These are phyloP conservation scores for Psittacus erithacus DNA, from an alignment of 2,113 vertebrate species.

Conservation along the genomic window DNA sequence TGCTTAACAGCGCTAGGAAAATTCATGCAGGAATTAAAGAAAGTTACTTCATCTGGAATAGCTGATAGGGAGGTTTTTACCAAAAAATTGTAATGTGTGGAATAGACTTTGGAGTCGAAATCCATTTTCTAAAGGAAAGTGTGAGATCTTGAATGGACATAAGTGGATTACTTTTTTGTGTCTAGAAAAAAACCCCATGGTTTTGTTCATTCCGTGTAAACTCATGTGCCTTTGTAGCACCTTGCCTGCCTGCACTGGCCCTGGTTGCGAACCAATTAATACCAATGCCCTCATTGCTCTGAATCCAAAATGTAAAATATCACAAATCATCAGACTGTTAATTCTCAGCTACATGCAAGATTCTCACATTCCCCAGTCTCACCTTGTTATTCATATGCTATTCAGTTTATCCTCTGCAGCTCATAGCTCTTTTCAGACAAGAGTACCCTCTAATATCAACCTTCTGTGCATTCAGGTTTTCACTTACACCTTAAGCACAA, in stretches of 20 bases:
- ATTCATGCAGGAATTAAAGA: constrained; percentile 21
- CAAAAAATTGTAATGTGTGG: not conserved
- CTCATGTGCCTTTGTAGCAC: not conserved
- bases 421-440: not conserved
- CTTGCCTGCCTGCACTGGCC: not conserved
- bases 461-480: not conserved
- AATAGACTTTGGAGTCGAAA: not conserved
- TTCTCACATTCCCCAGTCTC: not conserved
- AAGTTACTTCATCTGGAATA: not conserved
- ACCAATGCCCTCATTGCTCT: not conserved
- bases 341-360: not conserved
- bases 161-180: not conserved
- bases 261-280: not conserved
- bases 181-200: not conserved
- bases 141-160: not conserved
- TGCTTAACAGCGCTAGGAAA: not conserved
- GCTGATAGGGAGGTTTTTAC: not conserved
- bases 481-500: not conserved
- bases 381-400: not conserved
- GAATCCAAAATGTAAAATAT: not conserved
- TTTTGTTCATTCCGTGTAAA: not conserved
- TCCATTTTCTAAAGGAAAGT: not conserved
- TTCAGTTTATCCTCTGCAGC: not conserved
- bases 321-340: not conserved
- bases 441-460: not conserved